Percentiles rank a stretch among this genome's conserved stretches.
phyloP scores from a whole-genome alignment of 2,113 vertebrate species.

The Phylloscopus whistleri region DNA sequence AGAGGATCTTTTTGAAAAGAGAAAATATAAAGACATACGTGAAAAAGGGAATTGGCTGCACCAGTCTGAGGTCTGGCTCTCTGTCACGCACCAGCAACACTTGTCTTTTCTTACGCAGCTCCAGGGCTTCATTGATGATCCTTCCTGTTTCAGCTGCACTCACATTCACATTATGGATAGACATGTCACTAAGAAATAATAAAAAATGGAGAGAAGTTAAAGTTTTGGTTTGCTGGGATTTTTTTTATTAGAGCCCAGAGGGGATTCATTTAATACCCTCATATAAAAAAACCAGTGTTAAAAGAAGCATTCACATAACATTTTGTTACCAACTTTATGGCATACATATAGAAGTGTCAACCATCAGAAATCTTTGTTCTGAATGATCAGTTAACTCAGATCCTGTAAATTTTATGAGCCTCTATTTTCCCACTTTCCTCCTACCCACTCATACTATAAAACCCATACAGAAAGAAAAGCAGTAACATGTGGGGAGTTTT shows the following conservation, averaged over 20 bases:
- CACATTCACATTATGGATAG: constrained; percentile 85
- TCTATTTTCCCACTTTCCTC: background rate
- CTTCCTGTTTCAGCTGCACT: constrained; percentile 79
- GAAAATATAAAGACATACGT: constrained; percentile 75
- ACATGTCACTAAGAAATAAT: constrained; percentile 80
- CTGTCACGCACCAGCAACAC: constrained; percentile 77
- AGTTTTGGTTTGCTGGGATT: background rate
- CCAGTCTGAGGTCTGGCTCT: constrained; percentile 84
- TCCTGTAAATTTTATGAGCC: background rate
- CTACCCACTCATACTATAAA: background rate
- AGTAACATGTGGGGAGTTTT: fast-evolving
- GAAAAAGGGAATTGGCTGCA: constrained; percentile 84
- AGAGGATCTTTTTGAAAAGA: background rate
- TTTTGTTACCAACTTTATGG: background rate
- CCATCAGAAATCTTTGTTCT: background rate
- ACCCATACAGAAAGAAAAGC: background rate
- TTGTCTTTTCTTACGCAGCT: constrained; percentile 84
- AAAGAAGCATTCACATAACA: background rate
- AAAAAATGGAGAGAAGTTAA: background rate
- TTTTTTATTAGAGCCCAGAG: background rate
- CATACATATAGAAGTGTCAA: background rate
- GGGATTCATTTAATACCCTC: background rate
- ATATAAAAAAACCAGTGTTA: background rate
- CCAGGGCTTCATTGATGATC: constrained; percentile 87
- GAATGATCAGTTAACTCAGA: background rate